phyloP scores from a whole-genome alignment of 2,888 invertebrate genomes.

The Gerosis bhagava region DNA sequence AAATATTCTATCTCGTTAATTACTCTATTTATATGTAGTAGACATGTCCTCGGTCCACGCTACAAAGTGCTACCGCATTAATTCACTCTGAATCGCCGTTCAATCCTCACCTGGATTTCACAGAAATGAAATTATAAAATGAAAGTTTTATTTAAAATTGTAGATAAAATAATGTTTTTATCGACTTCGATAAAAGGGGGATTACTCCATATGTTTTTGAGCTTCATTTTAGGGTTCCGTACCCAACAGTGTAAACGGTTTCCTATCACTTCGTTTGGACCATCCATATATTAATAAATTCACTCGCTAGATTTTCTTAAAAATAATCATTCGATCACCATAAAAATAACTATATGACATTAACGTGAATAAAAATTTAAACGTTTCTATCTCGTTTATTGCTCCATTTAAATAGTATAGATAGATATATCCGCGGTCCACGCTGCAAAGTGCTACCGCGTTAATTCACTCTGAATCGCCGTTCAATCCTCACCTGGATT shows the following conservation, averaged over 20 bases:
- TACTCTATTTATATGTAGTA: slow-evolving; percentile 18
- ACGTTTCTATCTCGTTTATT: slow-evolving; percentile 2
- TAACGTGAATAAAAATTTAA: neutral
- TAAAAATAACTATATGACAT: no score
- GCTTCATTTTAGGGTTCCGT: no score
- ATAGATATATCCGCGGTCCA: slow-evolving; percentile 11
- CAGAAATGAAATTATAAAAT: slow-evolving; percentile 14
- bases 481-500: slow-evolving; percentile 22
- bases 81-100: slow-evolving; percentile 16
- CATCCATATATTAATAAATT: no score
- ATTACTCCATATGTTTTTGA: no score
- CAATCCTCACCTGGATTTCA: slow-evolving; percentile 21
- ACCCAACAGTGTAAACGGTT: no score
- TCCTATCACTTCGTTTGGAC: no score
- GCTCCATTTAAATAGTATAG: slow-evolving; percentile 19
- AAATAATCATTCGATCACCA: no score
- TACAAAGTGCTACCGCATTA: slow-evolving; percentile 6
- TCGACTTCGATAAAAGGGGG: no score
- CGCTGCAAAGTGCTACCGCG: slow-evolving; percentile 3
- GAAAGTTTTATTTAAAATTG: slow-evolving; percentile 11
- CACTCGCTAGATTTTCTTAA: no score
- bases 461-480: slow-evolving; percentile 18
- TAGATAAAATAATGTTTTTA: neutral
- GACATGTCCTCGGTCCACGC: slow-evolving; percentile 9
- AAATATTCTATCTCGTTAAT: slow-evolving; percentile 6